A percentile compares a stretch with the other conserved stretches of the same genome.
Conservation (phyloP, 2,113 vertebrate species). For the Herpetotheres cachinnans region DNA sequence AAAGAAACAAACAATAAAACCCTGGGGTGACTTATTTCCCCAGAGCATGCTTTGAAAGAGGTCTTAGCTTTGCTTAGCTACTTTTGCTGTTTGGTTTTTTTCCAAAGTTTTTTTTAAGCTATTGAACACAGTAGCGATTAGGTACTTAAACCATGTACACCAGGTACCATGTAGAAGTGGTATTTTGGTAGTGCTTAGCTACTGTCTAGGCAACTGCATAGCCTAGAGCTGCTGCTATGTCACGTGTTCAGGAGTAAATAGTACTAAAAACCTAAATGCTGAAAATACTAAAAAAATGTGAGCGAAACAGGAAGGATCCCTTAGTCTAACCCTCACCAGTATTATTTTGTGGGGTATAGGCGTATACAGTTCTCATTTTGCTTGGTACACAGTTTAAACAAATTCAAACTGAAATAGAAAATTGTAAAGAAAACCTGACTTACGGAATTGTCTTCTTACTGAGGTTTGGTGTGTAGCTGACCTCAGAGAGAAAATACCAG, state of each 20-base stretch:
- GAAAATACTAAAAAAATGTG: background rate
- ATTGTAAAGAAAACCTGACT: background rate
- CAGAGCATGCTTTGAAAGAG: background rate
- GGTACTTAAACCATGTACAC: background rate
- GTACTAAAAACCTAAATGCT: background rate
- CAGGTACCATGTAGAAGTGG: background rate
- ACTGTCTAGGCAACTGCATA: background rate
- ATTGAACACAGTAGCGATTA: background rate
- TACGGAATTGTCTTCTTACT: background rate
- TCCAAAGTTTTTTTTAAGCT: background rate
- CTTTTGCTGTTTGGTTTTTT: background rate
- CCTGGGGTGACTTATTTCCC: background rate
- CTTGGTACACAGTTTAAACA: background rate
- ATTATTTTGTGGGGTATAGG: background rate
- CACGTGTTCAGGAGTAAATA: background rate
- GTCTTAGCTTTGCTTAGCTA: background rate
- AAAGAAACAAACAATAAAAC: rapidly evolving
- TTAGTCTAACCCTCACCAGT: background rate
- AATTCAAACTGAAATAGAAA: background rate
- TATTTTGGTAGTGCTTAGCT: background rate
- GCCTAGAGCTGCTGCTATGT: background rate
- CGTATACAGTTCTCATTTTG: background rate
- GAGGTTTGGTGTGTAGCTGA: background rate
- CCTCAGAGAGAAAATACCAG: background rate
- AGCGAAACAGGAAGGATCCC: background rate